Evolutionary conservation across 2,113 vertebrate species (phyloP).

Genomic region (Chionomys nivalis): DNA sequence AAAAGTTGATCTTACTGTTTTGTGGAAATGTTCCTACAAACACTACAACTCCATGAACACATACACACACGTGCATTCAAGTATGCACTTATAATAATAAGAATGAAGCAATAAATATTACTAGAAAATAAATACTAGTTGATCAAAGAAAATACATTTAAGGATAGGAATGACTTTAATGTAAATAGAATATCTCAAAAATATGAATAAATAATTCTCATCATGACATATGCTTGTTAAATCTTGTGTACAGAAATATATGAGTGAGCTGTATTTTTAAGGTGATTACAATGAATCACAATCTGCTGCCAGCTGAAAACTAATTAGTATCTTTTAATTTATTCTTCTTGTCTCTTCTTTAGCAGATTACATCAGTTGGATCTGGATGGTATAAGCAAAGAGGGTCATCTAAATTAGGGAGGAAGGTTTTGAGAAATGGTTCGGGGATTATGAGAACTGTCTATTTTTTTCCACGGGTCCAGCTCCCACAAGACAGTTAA

Average conservation of each 20-base stretch:
- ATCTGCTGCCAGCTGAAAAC: not conserved
- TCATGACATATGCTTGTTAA: not conserved
- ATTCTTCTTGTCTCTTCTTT: not conserved
- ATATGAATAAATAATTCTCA: not conserved
- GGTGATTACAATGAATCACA: not conserved
- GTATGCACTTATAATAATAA: not conserved
- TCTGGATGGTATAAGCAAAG: slow-evolving; percentile 9
- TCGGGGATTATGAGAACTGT: not conserved
- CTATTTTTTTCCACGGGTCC: not conserved
- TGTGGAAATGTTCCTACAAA: not conserved
- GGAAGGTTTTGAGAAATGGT: not conserved
- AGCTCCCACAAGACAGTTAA: not conserved
- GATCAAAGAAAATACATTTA: not conserved
- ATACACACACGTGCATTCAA: not conserved
- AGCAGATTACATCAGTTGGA: not conserved
- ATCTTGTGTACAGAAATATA: not conserved
- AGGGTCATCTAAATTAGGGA: not conserved
- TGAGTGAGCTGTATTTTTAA: slow-evolving; percentile 2
- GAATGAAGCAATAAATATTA: not conserved
- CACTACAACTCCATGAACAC: not conserved
- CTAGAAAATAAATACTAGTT: not conserved
- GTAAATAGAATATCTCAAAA: not conserved
- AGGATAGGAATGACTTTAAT: not conserved
- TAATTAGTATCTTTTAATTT: slow-evolving; percentile 24
- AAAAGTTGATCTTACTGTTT: not conserved